phyloP scores from a whole-genome alignment of 2,113 vertebrate species.

The Platysteira castanea region DNA sequence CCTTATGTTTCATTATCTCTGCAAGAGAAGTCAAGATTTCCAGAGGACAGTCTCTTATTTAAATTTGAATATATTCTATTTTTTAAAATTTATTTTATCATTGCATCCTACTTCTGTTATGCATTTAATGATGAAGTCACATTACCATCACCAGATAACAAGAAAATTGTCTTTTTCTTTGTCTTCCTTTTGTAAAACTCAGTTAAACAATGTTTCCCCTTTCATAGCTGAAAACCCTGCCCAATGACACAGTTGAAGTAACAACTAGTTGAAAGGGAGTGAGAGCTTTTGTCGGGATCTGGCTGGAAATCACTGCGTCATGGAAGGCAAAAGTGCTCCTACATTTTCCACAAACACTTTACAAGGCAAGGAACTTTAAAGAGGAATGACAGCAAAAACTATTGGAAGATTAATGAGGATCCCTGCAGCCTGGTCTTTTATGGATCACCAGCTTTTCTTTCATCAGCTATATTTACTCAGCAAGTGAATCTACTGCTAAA shows the following conservation, averaged over 20 bases:
- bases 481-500: constrained; percentile 60
- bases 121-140: not conserved
- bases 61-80: not conserved
- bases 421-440: constrained; percentile 71
- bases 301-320: constrained; percentile 49
- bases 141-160: constrained; percentile 16
- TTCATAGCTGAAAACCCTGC: constrained; percentile 29
- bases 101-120: constrained; percentile 3
- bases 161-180: not conserved
- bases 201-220: constrained; percentile 53
- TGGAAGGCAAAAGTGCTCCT: constrained; percentile 55
- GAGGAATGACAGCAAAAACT: constrained; percentile 72
- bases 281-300: constrained; percentile 65
- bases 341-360: constrained; percentile 65
- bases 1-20: not conserved
- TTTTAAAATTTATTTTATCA: not conserved
- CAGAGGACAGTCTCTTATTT: not conserved
- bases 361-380: constrained; percentile 71
- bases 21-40: not conserved
- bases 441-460: constrained; percentile 72
- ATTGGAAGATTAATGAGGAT: constrained; percentile 78
- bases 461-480: constrained; percentile 69
- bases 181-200: constrained; percentile 26
- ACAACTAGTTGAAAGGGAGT: constrained; percentile 64
- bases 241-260: constrained; percentile 41